These are phyloP conservation scores for Pangasius larnaudii DNA, from an alignment of 2,797 vertebrate species.

Conservation along the genomic window DNA sequence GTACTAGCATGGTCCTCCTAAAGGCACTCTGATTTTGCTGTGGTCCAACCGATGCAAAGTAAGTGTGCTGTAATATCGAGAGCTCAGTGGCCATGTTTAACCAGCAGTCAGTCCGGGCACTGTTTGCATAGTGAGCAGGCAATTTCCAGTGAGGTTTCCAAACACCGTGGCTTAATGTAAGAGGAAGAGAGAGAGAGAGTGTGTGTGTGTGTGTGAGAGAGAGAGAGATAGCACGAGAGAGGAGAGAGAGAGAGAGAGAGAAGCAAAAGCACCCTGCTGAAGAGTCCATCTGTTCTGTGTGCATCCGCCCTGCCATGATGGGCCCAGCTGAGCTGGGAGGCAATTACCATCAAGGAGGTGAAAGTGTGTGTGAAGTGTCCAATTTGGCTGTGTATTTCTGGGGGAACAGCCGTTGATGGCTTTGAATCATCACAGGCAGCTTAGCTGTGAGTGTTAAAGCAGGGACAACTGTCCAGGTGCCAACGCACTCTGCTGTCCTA, in stretches of 20 bases:
- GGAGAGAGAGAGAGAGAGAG: constrained; percentile 24
- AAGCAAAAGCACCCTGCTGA: constrained; percentile 44
- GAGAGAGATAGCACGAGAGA: constrained; percentile 26
- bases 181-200: constrained; percentile 12
- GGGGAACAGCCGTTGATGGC: constrained; percentile 43
- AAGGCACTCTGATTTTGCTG: neutral
- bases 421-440: constrained; percentile 51
- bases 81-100: constrained; percentile 47
- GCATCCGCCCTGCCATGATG: constrained; percentile 51
- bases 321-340: constrained; percentile 51
- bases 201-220: neutral
- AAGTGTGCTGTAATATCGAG: constrained; percentile 42
- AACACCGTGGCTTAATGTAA: constrained; percentile 46
- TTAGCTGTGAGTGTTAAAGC: constrained; percentile 54
- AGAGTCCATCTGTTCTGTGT: constrained; percentile 59
- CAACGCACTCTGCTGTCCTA: constrained; percentile 39
- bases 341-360: constrained; percentile 60
- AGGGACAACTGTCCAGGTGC: constrained; percentile 39
- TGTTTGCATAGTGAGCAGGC: constrained; percentile 51
- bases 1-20: neutral
- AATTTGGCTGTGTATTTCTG: constrained; percentile 57
- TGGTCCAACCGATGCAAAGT: constrained; percentile 27
- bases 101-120: constrained; percentile 37
- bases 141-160: constrained; percentile 53
- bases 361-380: constrained; percentile 59